A percentile compares a stretch with the other conserved stretches of the same genome.
Conservation (phyloP, 2,113 vertebrate genomes). For the Entomyzon cyanotis region DNA sequence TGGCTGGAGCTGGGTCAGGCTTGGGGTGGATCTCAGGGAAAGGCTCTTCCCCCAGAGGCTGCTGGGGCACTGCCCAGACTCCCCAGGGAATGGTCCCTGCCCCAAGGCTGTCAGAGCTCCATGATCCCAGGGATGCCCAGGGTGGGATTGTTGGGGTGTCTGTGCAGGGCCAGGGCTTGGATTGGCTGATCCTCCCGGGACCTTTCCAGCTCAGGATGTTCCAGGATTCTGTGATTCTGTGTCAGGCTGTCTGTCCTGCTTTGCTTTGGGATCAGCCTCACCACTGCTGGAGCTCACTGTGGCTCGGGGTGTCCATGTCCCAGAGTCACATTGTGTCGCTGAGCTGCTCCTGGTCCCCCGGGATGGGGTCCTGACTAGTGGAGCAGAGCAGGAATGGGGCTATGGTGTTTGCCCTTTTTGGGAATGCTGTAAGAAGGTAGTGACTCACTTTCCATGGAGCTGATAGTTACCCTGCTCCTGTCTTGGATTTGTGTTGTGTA, state of each 20-base stretch:
- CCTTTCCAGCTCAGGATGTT: background rate
- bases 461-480: constrained; percentile 40
- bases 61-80: too few relatives aligned
- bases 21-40: background rate
- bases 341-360: background rate
- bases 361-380: background rate
- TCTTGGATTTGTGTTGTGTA: constrained; percentile 56
- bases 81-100: too few relatives aligned
- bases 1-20: background rate
- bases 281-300: rapidly evolving
- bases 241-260: background rate
- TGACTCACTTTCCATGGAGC: constrained; percentile 60
- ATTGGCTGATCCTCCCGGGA: rapidly evolving
- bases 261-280: background rate
- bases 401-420: constrained; percentile 33
- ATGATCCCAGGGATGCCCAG: background rate
- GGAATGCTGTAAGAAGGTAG: constrained; percentile 22
- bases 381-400: background rate
- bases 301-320: rapidly evolving
- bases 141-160: background rate
- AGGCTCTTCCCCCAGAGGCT: too few relatives aligned
- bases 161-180: background rate
- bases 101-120: too few relatives aligned
- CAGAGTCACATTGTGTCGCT: rapidly evolving
- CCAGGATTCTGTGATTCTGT: background rate